phyloP scores from a whole-genome alignment of 2,797 vertebrate species.

The Dendrocincla fuliginosa region DNA sequence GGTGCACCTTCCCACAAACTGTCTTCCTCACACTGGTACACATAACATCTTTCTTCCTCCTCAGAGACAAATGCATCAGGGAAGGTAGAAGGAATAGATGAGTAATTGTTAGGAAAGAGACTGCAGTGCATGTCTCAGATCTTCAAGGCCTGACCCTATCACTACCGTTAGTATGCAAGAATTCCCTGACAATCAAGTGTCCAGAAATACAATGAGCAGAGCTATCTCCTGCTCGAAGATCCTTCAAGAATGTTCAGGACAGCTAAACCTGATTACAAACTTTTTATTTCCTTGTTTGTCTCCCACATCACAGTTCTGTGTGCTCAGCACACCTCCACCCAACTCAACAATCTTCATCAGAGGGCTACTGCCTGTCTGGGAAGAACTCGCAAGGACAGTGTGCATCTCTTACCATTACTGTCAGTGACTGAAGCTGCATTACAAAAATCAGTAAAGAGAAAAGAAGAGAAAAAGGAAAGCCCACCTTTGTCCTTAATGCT shows the following conservation, averaged over 20 bases:
- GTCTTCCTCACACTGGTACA: neutral
- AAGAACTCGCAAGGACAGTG: accelerated
- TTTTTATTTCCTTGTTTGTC: neutral
- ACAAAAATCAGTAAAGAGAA: neutral
- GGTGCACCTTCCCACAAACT: neutral
- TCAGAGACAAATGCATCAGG: neutral
- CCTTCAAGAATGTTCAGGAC: neutral
- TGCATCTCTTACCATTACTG: neutral
- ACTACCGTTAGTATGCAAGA: neutral
- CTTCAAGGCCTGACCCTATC: neutral
- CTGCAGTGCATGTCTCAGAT: neutral
- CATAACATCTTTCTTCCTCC: neutral
- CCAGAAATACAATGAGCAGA: neutral
- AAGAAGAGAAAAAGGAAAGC: neutral
- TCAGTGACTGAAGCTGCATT: neutral
- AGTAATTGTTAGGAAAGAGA: neutral
- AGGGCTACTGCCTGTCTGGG: neutral
- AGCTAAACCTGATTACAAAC: neutral
- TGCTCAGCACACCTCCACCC: neutral
- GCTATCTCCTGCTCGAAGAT: neutral
- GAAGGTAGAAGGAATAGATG: neutral
- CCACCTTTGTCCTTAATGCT: neutral
- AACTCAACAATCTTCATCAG: neutral
- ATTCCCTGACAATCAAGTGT: neutral
- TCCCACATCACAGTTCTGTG: neutral